Conservation (phyloP, 2,113 vertebrate genomes). For the Chamaetylas fuelleborni region DNA sequence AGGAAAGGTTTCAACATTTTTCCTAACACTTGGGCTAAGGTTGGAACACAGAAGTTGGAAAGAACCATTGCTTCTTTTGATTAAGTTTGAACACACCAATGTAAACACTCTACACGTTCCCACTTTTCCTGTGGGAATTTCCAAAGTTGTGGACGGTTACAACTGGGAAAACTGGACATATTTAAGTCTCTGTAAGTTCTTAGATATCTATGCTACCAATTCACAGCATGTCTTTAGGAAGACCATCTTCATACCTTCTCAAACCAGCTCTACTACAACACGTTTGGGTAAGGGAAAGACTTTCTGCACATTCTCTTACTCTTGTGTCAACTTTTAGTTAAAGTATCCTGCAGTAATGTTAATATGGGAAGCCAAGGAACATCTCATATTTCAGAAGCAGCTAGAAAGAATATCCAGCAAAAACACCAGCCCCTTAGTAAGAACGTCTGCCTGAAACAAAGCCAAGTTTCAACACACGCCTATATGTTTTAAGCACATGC, state of each 20-base stretch:
- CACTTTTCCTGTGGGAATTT: neutral
- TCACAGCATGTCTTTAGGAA: neutral
- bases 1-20: neutral
- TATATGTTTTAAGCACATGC: neutral
- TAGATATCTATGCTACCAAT: neutral
- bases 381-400: neutral
- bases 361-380: neutral
- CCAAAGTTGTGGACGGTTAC: neutral
- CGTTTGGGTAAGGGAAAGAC: neutral
- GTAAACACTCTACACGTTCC: neutral
- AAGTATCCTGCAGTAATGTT: neutral
- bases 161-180: rapidly evolving
- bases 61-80: neutral
- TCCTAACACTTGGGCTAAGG: neutral
- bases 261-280: neutral
- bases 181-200: neutral
- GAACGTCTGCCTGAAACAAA: neutral
- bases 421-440: neutral
- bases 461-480: neutral
- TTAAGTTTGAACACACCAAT: neutral
- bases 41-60: neutral
- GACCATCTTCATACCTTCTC: neutral
- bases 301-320: neutral
- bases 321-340: neutral
- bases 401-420: neutral